These are phyloP conservation scores for Apamea sordens DNA, from an alignment of 2,888 invertebrate genomes.

Conservation along the genomic window DNA sequence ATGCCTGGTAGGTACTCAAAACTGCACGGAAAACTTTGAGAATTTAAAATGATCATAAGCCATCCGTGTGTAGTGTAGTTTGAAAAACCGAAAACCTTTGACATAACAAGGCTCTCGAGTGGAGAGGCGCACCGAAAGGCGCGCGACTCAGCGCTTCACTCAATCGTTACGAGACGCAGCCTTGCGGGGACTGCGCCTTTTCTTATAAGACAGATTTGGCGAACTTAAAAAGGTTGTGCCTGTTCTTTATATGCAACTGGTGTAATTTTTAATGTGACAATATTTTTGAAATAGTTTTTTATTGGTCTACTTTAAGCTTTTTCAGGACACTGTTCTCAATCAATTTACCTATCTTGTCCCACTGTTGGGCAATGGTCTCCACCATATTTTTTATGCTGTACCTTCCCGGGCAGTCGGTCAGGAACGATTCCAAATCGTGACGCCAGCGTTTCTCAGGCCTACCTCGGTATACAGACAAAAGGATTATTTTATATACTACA, in stretches of 20 bases:
- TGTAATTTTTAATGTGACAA: neutral
- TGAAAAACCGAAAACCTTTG: constrained; percentile 41
- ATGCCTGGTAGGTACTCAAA: neutral
- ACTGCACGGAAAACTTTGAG: neutral
- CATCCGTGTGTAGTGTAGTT: constrained; percentile 31
- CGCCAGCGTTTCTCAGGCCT: neutral
- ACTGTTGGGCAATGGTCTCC: neutral
- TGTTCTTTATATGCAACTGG: constrained; percentile 2
- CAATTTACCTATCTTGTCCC: neutral
- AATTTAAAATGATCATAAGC: constrained; percentile 19
- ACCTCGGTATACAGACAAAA: neutral
- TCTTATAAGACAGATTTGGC: constrained; percentile 14
- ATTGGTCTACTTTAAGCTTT: neutral
- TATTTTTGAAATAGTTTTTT: neutral
- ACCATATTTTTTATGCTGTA: neutral
- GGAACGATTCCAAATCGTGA: neutral
- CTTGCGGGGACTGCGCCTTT: constrained; percentile 17
- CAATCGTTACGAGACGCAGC: constrained; percentile 38
- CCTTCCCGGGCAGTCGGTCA: neutral
- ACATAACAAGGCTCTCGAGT: constrained; percentile 47
- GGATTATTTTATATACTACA: neutral
- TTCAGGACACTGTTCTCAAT: no score
- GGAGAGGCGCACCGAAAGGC: constrained; percentile 16
- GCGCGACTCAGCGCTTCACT: constrained; percentile 31
- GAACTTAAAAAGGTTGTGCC: constrained; percentile 6